These are phyloP conservation scores for Rhagoletis zephyria DNA, from an alignment of 1,140 invertebrate species.

Conservation along the genomic window DNA sequence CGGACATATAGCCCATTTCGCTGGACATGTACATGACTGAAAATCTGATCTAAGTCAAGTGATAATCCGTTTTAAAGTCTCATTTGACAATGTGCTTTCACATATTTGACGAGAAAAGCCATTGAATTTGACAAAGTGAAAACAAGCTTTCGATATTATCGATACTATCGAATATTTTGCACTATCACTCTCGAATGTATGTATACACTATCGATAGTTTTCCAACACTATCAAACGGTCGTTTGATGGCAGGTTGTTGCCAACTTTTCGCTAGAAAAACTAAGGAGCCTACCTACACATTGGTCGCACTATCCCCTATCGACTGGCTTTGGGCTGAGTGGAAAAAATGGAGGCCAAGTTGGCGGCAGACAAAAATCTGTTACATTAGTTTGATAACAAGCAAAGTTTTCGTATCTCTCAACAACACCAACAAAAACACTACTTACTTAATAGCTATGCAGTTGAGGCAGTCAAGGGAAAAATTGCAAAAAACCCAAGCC, in stretches of 20 bases:
- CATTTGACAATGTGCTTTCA: too few species aligned
- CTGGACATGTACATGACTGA: too few species aligned
- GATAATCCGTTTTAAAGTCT: too few species aligned
- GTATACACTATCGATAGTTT: too few species aligned
- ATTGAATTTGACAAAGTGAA: too few species aligned
- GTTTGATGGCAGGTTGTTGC: slow-evolving; percentile 40
- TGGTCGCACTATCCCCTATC: not conserved
- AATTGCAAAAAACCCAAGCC: slow-evolving; percentile 28
- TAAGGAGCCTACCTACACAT: slow-evolving; percentile 3
- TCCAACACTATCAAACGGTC: too few species aligned
- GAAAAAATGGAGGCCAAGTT: slow-evolving; percentile 40
- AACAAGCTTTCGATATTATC: too few species aligned
- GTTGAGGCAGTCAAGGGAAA: slow-evolving; percentile 28
- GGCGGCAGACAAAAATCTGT: slow-evolving; percentile 49
- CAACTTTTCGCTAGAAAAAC: slow-evolving; percentile 46
- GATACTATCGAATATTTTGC: too few species aligned
- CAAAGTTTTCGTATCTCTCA: slow-evolving; percentile 48
- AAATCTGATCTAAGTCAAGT: too few species aligned
- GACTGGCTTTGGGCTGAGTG: not conserved
- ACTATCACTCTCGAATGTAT: too few species aligned
- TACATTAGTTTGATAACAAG: slow-evolving; percentile 50
- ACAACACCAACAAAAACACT: not conserved
- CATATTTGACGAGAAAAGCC: too few species aligned
- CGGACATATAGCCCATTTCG: too few species aligned
- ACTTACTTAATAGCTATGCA: not conserved